Base-by-base conservation (phyloP, 2,113 vertebrate species). In the Suncus etruscus region DNA sequence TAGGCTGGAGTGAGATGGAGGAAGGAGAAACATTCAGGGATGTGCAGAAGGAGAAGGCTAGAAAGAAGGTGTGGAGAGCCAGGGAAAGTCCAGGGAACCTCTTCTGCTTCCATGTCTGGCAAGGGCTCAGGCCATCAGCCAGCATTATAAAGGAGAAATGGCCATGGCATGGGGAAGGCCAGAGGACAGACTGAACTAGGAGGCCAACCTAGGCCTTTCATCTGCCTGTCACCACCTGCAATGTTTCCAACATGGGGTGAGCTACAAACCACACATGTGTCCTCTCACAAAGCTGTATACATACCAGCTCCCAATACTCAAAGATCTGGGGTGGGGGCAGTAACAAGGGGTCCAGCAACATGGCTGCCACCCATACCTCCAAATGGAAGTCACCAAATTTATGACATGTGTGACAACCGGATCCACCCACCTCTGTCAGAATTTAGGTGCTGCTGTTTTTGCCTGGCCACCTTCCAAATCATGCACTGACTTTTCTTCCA, bases 11-110 rank as follows among this genome's bases (percentile, higher is more conserved):
- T 79, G 70, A 78, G 77, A 80, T 75, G 20, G 10, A 61, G 54
- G 50, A 93, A 88, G 70, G 54, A 81, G 84, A 92, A 81, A 15
- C 18, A 74, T 32, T 74, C 66, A 50, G 73, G 45, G 11, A 8
- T 45, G 45, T 10, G 6, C 12, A 29, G 69, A 81, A 63, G 47
- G 66, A 27, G 29, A 24, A 29, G 39, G 1, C 27, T 61, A 61
- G 58, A 20, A 20, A 6, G 58, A 3, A 29, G 4, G 22, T 16
- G 5, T 39, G 39, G 39, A 39, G 39, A 39, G 39, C 39, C 39
- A 39, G 39, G 39, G 39, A 39, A 39, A 5, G 3, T 39, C 39
- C 39, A 39, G 39, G 39, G 39, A 39, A 39, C 3, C 39, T 39
- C 39, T 39, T 39, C 39, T 39, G 39, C 39, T 39, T 39, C 39